Conservation (phyloP, 2,888 invertebrate species). For the Troilus luridus region DNA sequence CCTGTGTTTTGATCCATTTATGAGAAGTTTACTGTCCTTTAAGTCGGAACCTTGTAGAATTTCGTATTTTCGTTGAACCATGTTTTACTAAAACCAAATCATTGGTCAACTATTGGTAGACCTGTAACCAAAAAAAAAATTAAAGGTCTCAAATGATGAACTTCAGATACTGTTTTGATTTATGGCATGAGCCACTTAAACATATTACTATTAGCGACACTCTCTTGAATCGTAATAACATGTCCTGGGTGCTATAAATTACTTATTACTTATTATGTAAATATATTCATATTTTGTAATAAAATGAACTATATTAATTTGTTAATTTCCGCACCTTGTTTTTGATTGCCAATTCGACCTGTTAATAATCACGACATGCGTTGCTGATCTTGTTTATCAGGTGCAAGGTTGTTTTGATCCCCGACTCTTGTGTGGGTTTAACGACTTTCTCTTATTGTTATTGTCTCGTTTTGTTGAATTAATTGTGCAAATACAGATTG, state of each 20-base stretch:
- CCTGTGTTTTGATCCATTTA: too few species aligned
- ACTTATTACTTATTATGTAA: neutral
- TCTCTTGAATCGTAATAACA: neutral
- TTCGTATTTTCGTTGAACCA: too few species aligned
- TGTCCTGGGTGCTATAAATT: too few species aligned
- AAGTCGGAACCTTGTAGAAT: too few species aligned
- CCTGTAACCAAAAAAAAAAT: too few species aligned
- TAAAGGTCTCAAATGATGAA: too few species aligned
- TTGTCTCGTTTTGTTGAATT: constrained; percentile 21
- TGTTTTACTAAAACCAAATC: too few species aligned
- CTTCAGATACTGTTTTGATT: too few species aligned
- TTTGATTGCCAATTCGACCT: neutral
- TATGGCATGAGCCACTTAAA: too few species aligned
- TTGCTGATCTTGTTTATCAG: neutral
- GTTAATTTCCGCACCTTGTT: neutral
- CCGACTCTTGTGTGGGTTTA: neutral
- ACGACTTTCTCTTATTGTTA: neutral
- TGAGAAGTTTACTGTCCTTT: too few species aligned
- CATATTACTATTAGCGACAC: neutral
- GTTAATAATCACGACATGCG: neutral
- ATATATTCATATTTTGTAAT: neutral
- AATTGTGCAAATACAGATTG: constrained; percentile 16
- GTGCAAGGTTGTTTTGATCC: neutral
- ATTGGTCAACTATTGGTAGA: too few species aligned
- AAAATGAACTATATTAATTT: too few species aligned